Conservation (phyloP, 2,888 invertebrate species). For the Lacanobia wlatinum region DNA sequence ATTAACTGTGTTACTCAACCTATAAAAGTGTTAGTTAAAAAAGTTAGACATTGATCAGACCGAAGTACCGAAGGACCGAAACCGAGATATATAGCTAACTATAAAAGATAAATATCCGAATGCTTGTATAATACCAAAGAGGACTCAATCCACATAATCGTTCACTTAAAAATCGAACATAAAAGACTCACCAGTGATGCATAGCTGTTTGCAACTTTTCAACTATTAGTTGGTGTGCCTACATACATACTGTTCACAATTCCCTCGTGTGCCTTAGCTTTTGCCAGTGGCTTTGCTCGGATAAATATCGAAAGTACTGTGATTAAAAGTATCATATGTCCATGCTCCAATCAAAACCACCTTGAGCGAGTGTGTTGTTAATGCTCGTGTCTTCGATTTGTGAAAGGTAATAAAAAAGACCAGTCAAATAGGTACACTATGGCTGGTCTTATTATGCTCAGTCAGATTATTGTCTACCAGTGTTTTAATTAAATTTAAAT, state of each 20-base stretch:
- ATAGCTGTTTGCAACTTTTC: slow-evolving; percentile 40
- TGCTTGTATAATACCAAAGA: neutral
- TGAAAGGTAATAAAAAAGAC: no score
- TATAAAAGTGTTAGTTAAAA: no score
- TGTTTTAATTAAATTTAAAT: neutral
- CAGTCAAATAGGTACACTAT: no score
- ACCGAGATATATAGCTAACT: no score
- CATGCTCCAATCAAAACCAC: neutral
- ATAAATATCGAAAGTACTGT: no score
- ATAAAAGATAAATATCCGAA: no score
- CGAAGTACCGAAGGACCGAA: no score
- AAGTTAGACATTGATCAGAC: no score
- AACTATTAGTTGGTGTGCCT: slow-evolving; percentile 34
- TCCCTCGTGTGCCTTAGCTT: neutral
- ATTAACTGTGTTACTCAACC: no score
- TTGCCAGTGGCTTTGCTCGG: no score
- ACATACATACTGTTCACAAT: slow-evolving; percentile 23
- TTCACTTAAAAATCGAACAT: slow-evolving; percentile 9
- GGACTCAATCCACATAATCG: neutral
- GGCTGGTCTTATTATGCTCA: neutral
- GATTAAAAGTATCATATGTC: no score
- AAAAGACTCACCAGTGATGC: slow-evolving; percentile 21
- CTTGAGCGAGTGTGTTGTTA: neutral
- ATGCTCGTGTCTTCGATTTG: neutral
- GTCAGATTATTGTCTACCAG: neutral